A percentile compares a stretch with the other conserved stretches of the same genome.
These are phyloP conservation scores for Hyposoter dolosus DNA, from an alignment of 2,888 invertebrate species.

Conservation along the genomic window DNA sequence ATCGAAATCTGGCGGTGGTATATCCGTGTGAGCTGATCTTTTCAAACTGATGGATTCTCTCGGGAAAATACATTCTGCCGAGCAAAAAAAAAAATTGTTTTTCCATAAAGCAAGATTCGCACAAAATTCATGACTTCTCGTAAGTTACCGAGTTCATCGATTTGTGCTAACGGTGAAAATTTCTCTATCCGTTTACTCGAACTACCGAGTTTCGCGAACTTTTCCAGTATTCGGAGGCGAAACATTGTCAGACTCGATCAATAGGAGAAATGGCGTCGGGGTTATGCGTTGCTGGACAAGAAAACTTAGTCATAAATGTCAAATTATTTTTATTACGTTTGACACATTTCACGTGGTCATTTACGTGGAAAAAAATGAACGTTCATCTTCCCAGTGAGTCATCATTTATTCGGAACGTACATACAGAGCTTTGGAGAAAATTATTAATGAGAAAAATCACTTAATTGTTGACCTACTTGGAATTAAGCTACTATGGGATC, in stretches of 20 bases:
- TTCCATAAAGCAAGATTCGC: not conserved
- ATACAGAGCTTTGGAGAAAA: not conserved
- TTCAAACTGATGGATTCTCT: constrained; percentile 24
- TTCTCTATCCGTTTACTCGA: constrained; percentile 29
- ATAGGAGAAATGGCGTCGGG: constrained; percentile 8
- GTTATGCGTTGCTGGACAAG: not conserved
- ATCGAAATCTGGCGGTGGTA: constrained; percentile 87
- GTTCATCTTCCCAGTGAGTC: not conserved
- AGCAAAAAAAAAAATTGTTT: not conserved
- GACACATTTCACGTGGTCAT: not conserved
- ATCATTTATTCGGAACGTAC: constrained; percentile 10
- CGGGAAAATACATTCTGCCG: not conserved
- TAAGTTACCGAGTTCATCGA: constrained; percentile 4
- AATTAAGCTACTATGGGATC: not conserved
- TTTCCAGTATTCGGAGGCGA: constrained; percentile 56
- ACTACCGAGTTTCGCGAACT: constrained; percentile 30
- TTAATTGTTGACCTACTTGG: not conserved
- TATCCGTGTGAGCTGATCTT: constrained; percentile 87
- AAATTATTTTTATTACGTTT: constrained; percentile 39
- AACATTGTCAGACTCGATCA: constrained; percentile 47
- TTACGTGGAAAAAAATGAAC: constrained; percentile 51
- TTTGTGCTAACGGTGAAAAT: constrained; percentile 30
- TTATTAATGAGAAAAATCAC: not conserved
- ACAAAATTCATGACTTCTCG: not conserved
- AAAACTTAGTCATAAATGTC: constrained; percentile 28